phyloP scores from a whole-genome alignment of 2,113 vertebrate genomes.

The Sturnus vulgaris region DNA sequence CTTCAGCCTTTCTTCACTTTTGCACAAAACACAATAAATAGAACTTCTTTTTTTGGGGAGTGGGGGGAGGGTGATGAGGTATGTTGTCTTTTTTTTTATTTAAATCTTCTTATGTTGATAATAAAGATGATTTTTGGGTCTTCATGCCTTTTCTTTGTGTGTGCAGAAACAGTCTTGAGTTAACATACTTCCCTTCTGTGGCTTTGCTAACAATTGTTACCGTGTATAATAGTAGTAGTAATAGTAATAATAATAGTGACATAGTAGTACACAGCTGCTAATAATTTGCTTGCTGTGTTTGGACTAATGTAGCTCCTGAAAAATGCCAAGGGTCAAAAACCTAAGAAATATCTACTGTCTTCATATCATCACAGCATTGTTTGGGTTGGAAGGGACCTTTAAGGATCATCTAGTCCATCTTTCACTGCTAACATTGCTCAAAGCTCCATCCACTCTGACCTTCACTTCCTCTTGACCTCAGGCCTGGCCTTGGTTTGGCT shows the following conservation, averaged over 20 bases:
- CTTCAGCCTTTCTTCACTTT: neutral
- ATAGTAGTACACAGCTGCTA: neutral
- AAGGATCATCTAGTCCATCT: neutral
- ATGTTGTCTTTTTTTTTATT: too few relatives aligned
- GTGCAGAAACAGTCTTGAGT: neutral
- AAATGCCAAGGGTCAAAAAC: neutral
- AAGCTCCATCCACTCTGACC: neutral
- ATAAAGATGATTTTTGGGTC: neutral
- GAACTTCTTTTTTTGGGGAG: neutral
- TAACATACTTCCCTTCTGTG: neutral
- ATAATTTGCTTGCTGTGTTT: neutral
- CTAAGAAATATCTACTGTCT: neutral
- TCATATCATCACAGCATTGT: neutral
- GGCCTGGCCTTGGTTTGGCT: neutral
- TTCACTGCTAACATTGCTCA: neutral
- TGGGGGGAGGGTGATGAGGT: neutral
- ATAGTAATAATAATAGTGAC: neutral
- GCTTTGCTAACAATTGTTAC: neutral
- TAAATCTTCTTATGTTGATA: neutral
- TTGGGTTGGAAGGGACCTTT: neutral
- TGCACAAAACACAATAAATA: neutral
- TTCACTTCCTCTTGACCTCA: neutral
- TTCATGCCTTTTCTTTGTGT: neutral
- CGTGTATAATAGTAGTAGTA: neutral
- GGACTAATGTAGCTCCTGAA: neutral